A percentile compares a stretch with the other conserved stretches of the same genome.
These are phyloP conservation scores for Prunella fulvescens DNA, from an alignment of 2,113 vertebrate species.

Conservation along the genomic window DNA sequence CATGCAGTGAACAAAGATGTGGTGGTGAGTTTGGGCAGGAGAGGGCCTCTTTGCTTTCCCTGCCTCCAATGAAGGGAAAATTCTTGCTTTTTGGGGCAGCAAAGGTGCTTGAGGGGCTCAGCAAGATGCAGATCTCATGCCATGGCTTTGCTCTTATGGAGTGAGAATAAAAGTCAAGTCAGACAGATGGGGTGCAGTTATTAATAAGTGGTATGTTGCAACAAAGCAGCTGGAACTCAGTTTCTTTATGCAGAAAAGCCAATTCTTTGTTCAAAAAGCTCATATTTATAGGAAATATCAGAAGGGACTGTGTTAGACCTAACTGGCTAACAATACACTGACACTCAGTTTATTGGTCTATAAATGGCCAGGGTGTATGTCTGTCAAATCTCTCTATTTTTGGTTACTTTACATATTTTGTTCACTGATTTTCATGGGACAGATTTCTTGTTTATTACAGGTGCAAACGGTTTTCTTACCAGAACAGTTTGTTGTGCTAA, in stretches of 20 bases:
- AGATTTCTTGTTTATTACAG: background rate
- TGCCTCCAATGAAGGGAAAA: rapidly evolving
- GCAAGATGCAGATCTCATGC: background rate
- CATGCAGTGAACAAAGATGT: background rate
- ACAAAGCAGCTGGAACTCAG: background rate
- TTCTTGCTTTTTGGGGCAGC: background rate
- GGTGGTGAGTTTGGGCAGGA: background rate
- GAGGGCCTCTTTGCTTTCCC: background rate
- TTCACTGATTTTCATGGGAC: background rate
- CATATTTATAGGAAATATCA: background rate
- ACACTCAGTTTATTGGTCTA: background rate
- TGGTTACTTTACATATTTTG: background rate
- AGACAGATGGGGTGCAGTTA: background rate
- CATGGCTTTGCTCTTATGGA: background rate
- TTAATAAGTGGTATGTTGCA: background rate
- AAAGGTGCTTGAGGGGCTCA: background rate
- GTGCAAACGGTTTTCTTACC: background rate
- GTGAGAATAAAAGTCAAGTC: rapidly evolving
- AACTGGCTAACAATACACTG: background rate
- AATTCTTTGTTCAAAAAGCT: background rate
- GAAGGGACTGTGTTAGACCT: background rate
- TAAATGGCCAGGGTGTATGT: background rate
- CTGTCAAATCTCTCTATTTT: background rate
- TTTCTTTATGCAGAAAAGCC: background rate
- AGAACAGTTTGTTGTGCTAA: background rate